These are phyloP conservation scores for Callipepla californica DNA, from an alignment of 2,113 vertebrate species.

Conservation along the genomic window DNA sequence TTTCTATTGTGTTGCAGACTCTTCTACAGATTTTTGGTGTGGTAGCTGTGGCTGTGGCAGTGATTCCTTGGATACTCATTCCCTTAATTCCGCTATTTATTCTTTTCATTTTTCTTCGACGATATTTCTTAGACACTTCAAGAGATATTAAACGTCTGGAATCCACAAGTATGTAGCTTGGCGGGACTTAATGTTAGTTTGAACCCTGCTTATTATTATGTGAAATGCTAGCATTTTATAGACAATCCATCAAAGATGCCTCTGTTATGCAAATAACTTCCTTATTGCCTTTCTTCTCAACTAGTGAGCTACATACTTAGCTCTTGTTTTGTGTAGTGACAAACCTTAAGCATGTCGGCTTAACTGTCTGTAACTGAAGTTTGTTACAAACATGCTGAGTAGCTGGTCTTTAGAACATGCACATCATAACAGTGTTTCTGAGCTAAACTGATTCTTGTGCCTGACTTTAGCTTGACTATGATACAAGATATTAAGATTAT, in stretches of 20 bases:
- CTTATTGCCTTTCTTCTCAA: conserved; percentile 15
- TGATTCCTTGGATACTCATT: conserved; percentile 90
- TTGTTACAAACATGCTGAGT: background rate
- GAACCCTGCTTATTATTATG: background rate
- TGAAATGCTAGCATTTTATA: background rate
- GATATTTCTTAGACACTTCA: conserved; percentile 89
- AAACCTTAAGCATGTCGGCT: background rate
- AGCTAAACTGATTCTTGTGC: background rate
- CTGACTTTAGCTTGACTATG: background rate
- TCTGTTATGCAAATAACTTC: conserved; percentile 23
- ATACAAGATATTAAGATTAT: background rate
- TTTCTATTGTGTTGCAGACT: conserved; percentile 79
- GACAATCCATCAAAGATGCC: background rate
- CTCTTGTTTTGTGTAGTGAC: background rate
- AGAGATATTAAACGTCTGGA: conserved; percentile 91
- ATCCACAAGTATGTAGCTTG: conserved; percentile 85
- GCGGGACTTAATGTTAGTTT: background rate
- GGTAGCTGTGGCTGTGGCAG: conserved; percentile 83
- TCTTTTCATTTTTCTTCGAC: conserved; percentile 86
- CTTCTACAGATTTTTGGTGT: conserved; percentile 87
- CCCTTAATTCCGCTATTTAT: conserved; percentile 85
- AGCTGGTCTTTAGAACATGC: background rate
- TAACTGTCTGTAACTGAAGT: conserved; percentile 3
- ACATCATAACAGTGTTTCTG: background rate
- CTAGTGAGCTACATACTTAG: background rate